These are phyloP conservation scores for Dorcus parallelipipedus DNA, from an alignment of 2,888 invertebrate genomes.

Conservation along the genomic window DNA sequence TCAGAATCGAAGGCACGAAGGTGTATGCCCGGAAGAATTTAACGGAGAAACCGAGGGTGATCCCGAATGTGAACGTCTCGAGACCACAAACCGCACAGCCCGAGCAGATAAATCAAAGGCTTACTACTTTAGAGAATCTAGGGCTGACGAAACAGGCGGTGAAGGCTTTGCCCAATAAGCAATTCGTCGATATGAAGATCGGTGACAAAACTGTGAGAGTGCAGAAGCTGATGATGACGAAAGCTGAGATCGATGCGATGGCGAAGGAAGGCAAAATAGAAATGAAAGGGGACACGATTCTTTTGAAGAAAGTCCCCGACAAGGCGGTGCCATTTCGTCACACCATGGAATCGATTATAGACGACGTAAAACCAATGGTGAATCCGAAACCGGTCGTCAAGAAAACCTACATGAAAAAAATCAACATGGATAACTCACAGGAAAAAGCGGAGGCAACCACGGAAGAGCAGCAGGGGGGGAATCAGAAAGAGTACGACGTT, in stretches of 20 bases:
- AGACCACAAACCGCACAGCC: slow-evolving; percentile 25
- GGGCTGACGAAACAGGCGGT: slow-evolving; percentile 31
- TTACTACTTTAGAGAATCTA: slow-evolving; percentile 31
- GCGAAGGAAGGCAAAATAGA: slow-evolving; percentile 63
- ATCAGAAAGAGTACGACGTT: background rate
- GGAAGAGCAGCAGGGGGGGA: slow-evolving; percentile 1
- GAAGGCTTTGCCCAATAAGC: slow-evolving; percentile 37
- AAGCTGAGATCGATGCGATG: slow-evolving; percentile 65
- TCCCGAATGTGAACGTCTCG: slow-evolving; percentile 17
- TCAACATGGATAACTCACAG: background rate
- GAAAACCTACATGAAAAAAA: slow-evolving; percentile 28
- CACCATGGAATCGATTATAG: slow-evolving; percentile 23
- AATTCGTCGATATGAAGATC: slow-evolving; percentile 43
- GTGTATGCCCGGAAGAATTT: slow-evolving; percentile 36
- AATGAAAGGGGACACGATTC: slow-evolving; percentile 51
- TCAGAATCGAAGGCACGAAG: slow-evolving; percentile 46
- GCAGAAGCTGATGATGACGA: slow-evolving; percentile 64
- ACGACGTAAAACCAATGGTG: slow-evolving; percentile 11
- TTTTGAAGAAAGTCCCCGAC: slow-evolving; percentile 28
- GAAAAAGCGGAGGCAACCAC: background rate
- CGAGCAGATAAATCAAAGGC: slow-evolving; percentile 25
- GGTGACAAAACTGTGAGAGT: slow-evolving; percentile 63
- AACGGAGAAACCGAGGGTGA: slow-evolving; percentile 21
- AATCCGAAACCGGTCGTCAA: slow-evolving; percentile 21
- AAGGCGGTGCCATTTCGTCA: slow-evolving; percentile 1